Conservation (phyloP, 30 jellyfish, hydroid and myxozoan species). For the Pseudorhiza aurosa region DNA sequence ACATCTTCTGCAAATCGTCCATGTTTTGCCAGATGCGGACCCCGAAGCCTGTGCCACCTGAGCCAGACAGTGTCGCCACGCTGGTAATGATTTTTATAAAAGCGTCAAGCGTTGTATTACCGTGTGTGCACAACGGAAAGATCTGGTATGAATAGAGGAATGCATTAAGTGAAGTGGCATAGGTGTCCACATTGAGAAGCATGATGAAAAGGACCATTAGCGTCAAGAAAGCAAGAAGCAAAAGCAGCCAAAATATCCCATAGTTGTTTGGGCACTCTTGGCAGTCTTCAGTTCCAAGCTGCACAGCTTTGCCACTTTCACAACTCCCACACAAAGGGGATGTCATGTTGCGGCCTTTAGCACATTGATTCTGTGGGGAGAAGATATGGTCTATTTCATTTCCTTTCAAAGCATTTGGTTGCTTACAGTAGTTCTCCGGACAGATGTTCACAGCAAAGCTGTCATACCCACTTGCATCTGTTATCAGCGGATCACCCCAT, state of each 20-base stretch:
- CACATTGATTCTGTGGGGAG: conserved; percentile 39
- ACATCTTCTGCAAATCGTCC: conserved; percentile 54
- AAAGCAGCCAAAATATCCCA: conserved; percentile 37
- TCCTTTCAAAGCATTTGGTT: not conserved
- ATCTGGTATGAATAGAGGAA: conserved; percentile 75
- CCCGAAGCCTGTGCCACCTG: conserved; percentile 53
- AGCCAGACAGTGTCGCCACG: conserved; percentile 45
- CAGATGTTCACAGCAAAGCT: conserved; percentile 30
- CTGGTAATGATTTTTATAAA: conserved; percentile 52
- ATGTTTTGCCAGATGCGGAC: conserved; percentile 74
- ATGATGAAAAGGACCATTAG: conserved; percentile 33
- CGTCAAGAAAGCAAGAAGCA: conserved; percentile 13
- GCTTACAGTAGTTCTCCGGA: conserved; percentile 41
- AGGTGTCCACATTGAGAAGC: conserved; percentile 64
- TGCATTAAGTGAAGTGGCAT: conserved; percentile 79
- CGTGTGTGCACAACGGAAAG: conserved; percentile 50
- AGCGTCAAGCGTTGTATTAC: conserved; percentile 26
- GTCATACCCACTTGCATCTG: not conserved
- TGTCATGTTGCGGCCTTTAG: conserved; percentile 44
- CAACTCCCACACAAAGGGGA: conserved; percentile 78
- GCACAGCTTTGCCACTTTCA: conserved; percentile 40
- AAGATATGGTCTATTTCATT: conserved; percentile 27
- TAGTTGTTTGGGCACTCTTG: conserved; percentile 11
- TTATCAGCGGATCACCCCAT: conserved; percentile 58
- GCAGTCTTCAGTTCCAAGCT: conserved; percentile 77